These are phyloP conservation scores for Podocnemis expansa DNA, from an alignment of 2,113 vertebrate genomes.

Conservation along the genomic window DNA sequence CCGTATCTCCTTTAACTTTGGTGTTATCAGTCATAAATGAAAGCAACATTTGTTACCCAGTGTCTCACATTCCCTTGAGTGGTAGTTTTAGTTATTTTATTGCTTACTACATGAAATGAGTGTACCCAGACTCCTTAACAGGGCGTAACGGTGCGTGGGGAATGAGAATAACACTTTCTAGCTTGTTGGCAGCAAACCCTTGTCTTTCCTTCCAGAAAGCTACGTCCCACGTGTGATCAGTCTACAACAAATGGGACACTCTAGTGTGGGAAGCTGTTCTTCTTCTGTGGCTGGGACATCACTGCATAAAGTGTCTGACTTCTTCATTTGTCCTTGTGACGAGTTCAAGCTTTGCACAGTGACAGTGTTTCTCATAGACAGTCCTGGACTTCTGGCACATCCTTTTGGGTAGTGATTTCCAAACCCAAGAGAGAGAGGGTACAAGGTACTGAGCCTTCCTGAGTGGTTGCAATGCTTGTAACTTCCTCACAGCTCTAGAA, in stretches of 20 bases:
- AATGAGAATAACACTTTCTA: not conserved
- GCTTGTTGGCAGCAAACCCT: not conserved
- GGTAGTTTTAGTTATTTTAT: not conserved
- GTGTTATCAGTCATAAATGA: not conserved
- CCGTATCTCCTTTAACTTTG: not conserved
- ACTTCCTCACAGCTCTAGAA: not conserved
- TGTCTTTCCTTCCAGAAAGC: not conserved
- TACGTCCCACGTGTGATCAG: not conserved
- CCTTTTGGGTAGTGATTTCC: not conserved
- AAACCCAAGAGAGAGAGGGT: not conserved
- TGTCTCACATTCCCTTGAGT: not conserved
- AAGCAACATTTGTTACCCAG: not conserved
- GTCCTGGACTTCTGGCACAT: rapidly evolving
- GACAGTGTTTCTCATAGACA: not conserved
- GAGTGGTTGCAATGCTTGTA: not conserved
- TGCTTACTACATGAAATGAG: not conserved
- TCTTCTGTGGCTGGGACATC: not conserved
- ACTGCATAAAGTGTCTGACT: not conserved
- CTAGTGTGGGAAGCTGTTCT: not conserved
- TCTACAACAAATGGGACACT: not conserved
- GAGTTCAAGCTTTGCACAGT: not conserved
- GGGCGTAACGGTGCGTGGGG: not conserved
- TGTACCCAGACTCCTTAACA: not conserved
- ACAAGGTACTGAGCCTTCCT: not conserved
- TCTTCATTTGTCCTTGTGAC: not conserved